Percentiles rank a stretch among this genome's conserved stretches.
Evolutionary conservation across 2,797 vertebrate species (phyloP).

Genomic region (Catostomus latipinnis): DNA sequence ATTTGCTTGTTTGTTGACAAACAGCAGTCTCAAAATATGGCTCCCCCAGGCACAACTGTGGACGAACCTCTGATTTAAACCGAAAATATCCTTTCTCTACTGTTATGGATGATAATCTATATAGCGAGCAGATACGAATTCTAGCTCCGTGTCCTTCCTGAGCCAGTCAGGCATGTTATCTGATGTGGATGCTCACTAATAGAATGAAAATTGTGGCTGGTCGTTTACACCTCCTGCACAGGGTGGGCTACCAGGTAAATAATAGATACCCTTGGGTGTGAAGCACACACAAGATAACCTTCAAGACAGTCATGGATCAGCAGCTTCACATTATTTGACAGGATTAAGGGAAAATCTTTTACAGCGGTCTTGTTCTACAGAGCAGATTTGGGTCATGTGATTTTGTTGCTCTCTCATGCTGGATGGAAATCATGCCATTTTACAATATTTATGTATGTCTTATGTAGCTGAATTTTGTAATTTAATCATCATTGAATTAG

Average conservation of each 20-base stretch:
- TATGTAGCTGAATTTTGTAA: neutral
- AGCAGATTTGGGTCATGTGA: slow-evolving; percentile 59
- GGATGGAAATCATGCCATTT: neutral
- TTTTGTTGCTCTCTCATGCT: neutral
- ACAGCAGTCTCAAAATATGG: slow-evolving; percentile 49
- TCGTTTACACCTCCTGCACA: slow-evolving; percentile 74
- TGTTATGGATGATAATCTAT: slow-evolving; percentile 72
- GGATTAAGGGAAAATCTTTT: slow-evolving; percentile 76
- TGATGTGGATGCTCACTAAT: slow-evolving; percentile 77
- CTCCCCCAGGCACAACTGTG: slow-evolving; percentile 59
- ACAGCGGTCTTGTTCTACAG: slow-evolving; percentile 34
- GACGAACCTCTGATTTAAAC: slow-evolving; percentile 76
- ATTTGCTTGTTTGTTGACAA: slow-evolving; percentile 59
- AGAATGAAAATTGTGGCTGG: slow-evolving; percentile 77
- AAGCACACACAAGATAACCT: slow-evolving; percentile 82
- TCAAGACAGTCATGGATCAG: slow-evolving; percentile 81
- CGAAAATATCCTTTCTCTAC: slow-evolving; percentile 62
- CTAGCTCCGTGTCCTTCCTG: slow-evolving; percentile 70
- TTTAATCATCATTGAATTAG: neutral
- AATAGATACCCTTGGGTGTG: slow-evolving; percentile 79
- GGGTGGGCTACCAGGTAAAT: slow-evolving; percentile 79
- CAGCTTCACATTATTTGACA: slow-evolving; percentile 80
- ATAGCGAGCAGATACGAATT: slow-evolving; percentile 74
- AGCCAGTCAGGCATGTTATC: slow-evolving; percentile 76
- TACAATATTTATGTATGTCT: neutral